Evolutionary conservation across 2,113 vertebrate genomes (phyloP).

Genomic region (Urocitellus parryii): DNA sequence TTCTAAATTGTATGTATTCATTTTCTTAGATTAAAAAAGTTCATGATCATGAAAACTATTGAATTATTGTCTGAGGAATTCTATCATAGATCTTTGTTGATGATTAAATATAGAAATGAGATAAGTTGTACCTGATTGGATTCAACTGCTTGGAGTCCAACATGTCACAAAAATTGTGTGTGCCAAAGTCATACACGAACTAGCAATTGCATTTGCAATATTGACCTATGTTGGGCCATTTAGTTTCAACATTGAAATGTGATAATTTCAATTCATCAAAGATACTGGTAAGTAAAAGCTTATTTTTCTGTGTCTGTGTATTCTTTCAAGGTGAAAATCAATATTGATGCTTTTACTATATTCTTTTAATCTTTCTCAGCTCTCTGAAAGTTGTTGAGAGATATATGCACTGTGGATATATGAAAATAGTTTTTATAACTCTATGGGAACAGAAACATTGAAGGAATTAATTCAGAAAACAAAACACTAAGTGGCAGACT

Average conservation of each 20-base stretch:
- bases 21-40: background rate
- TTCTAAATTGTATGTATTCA: background rate
- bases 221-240: background rate
- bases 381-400: background rate
- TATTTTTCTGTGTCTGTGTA: background rate
- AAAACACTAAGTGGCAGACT: background rate
- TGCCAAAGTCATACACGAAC: background rate
- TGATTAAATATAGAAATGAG: background rate
- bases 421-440: slow-evolving; percentile 10
- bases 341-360: background rate
- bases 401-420: background rate
- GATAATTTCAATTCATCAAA: background rate
- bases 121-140: background rate
- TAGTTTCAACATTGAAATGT: background rate
- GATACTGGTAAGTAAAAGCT: background rate
- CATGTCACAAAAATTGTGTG: background rate
- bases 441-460: background rate
- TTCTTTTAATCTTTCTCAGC: background rate
- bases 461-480: background rate
- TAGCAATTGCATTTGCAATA: background rate
- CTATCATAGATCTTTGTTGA: background rate
- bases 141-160: background rate
- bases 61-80: slow-evolving; percentile 33
- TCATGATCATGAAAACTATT: background rate
- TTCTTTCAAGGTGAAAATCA: slow-evolving; percentile 2